A percentile compares a stretch with the other conserved stretches of the same genome.
Evolutionary conservation across 2,113 vertebrate genomes (phyloP).

Genomic region (Spea multiplicata): DNA sequence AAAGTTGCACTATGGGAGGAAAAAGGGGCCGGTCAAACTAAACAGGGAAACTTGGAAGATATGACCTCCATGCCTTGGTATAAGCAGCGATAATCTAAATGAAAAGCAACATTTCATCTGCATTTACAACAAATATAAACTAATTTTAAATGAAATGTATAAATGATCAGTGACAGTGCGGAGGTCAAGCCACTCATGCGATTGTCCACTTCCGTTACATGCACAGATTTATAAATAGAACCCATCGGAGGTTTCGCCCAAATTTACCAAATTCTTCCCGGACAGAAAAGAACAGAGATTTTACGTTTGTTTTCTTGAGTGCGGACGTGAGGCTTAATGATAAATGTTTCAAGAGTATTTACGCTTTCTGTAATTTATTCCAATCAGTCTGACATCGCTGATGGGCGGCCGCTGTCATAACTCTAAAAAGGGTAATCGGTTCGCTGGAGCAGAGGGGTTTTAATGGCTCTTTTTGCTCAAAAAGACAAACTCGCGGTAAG

Average conservation of each 20-base stretch:
- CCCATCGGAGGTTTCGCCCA: neutral
- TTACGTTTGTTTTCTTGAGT: neutral
- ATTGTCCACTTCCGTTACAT: neutral
- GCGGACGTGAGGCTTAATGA: neutral
- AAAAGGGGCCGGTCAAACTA: too few species aligned
- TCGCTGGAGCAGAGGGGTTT: neutral
- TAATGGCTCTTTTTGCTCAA: conserved; percentile 1
- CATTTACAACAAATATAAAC: neutral
- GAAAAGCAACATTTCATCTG: too few species aligned
- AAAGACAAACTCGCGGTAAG: neutral
- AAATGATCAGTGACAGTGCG: neutral
- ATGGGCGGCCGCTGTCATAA: conserved; percentile 1
- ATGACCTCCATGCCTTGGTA: too few species aligned
- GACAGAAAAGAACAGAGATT: neutral
- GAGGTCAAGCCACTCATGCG: neutral
- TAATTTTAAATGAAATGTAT: neutral
- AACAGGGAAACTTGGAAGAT: too few species aligned
- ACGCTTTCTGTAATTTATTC: neutral
- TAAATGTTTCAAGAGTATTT: neutral
- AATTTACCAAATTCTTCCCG: neutral
- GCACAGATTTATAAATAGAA: neutral
- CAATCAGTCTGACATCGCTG: conserved; percentile 2
- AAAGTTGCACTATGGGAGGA: too few species aligned
- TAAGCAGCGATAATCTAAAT: too few species aligned
- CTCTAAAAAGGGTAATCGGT: conserved; percentile 7